Evolutionary conservation across 2,888 invertebrate species (phyloP), one percentile per base, ranked within the genome.

Genomic region (Sicus ferrugineus): DNA sequence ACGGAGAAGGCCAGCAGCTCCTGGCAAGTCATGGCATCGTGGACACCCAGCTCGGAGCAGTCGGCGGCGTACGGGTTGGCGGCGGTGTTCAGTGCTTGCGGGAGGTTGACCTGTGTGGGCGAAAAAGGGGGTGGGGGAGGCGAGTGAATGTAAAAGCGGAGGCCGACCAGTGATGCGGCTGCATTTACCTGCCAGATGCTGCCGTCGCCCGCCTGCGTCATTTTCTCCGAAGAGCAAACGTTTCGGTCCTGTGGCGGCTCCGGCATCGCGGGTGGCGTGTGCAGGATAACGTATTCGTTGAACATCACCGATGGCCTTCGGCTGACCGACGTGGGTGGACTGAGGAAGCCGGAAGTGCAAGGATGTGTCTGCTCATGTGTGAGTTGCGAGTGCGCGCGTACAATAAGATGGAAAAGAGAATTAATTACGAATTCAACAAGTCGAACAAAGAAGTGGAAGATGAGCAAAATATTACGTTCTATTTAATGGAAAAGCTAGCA

Each of bases 1-100:
- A 97, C 96, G 62, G 94, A 93, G 67, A 97, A 88, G n/a, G 96
- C 96, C 70, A 97, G 87, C 31, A 97, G 88, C 85, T 96, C 95
- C 84, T 95, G 95, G 83, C 96, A 96, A 28, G 85, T 86, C 85
- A 86, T 85, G 63, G 86, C 84, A 72, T 85, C 86, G 75, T 85
- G 85, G 75, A 85, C 79, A 75, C 84, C 87, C 71, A 90, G 78
- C 73, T 89, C 89, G 23, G 87, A 88, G 80, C 87, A 88, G 73
- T 89, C 88, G 30, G n/a, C n/a, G 82, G 82, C 80, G 70, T 84
- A 84, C 0, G 84, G 81, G 72, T 84, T 85, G 56, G 82, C 80
- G 46, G 84, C 78, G 73, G 85, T 86, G 58, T 85, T 84, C 21
- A 87, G 83, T 72, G 87, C 86, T 77, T 86, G 86, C 58, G 85